These are phyloP conservation scores for Notarius lentiginosus DNA, from an alignment of 2,113 vertebrate genomes.

Conservation along the genomic window DNA sequence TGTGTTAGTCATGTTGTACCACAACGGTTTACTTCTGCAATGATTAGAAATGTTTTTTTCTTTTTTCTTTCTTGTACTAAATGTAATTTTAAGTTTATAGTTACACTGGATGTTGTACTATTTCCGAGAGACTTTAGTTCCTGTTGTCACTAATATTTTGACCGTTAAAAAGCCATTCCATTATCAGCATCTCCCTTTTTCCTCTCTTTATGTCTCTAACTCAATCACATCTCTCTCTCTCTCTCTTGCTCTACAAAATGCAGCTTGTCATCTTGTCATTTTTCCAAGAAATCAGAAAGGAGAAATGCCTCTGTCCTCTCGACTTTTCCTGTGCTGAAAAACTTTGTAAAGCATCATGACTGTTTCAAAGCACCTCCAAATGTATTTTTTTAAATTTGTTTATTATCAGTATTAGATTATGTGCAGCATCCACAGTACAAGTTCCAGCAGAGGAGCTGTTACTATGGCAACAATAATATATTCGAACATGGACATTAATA, in stretches of 20 bases:
- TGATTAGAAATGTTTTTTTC: background rate
- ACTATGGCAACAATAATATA: background rate
- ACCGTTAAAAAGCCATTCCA: background rate
- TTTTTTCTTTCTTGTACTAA: background rate
- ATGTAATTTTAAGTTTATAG: background rate
- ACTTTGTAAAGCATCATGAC: too few relatives aligned
- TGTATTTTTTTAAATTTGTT: too few relatives aligned
- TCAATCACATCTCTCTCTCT: too few relatives aligned
- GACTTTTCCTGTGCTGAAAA: too few relatives aligned
- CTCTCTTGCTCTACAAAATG: too few relatives aligned
- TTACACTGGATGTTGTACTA: background rate
- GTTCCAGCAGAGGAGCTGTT: background rate
- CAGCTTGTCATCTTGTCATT: too few relatives aligned
- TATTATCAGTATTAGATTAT: background rate
- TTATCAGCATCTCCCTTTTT: background rate
- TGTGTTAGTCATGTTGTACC: background rate
- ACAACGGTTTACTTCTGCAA: background rate
- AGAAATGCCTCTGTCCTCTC: too few relatives aligned
- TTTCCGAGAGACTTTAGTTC: background rate
- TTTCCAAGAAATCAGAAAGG: too few relatives aligned
- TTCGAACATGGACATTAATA: background rate
- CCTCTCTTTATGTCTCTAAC: too few relatives aligned
- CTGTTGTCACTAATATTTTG: background rate
- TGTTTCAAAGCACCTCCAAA: background rate
- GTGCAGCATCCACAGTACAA: background rate